A percentile compares a stretch with the other conserved stretches of the same genome.
Conservation (phyloP, 2,888 invertebrate species). For the Lasioglossum figueresi region DNA sequence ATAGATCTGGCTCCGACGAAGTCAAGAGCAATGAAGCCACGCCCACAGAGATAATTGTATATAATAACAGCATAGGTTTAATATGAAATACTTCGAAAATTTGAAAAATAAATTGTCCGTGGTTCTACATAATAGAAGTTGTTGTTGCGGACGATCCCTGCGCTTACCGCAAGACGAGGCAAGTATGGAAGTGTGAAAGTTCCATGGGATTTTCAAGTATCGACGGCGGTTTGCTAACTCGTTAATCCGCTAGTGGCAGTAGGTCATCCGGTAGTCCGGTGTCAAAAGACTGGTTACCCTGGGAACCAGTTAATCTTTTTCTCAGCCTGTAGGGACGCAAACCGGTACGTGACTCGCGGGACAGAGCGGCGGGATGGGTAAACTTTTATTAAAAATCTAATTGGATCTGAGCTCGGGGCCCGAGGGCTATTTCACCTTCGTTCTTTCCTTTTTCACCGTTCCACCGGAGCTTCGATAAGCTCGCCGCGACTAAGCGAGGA, state of each 20-base stretch:
- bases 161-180: background rate
- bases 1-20: background rate
- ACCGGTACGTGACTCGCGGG: conserved; percentile 72
- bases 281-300: conserved; percentile 69
- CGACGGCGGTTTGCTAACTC: conserved; percentile 15
- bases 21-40: background rate
- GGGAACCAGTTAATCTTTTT: conserved; percentile 74
- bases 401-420: conserved; percentile 76
- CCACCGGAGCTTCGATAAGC: conserved; percentile 24
- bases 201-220: background rate
- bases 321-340: conserved; percentile 69
- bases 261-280: conserved; percentile 55
- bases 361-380: conserved; percentile 72
- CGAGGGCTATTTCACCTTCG: conserved; percentile 67
- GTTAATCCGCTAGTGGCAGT: conserved; percentile 50
- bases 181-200: background rate
- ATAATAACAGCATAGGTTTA: background rate
- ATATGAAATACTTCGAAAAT: background rate
- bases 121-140: background rate
- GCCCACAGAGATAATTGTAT: background rate
- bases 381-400: conserved; percentile 81
- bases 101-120: background rate
- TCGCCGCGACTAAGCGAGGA: conserved; percentile 33
- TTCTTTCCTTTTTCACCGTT: conserved; percentile 29
- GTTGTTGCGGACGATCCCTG: background rate